These are phyloP conservation scores for Ceratina japonica DNA, from an alignment of 1,140 invertebrate species.

Conservation along the genomic window DNA sequence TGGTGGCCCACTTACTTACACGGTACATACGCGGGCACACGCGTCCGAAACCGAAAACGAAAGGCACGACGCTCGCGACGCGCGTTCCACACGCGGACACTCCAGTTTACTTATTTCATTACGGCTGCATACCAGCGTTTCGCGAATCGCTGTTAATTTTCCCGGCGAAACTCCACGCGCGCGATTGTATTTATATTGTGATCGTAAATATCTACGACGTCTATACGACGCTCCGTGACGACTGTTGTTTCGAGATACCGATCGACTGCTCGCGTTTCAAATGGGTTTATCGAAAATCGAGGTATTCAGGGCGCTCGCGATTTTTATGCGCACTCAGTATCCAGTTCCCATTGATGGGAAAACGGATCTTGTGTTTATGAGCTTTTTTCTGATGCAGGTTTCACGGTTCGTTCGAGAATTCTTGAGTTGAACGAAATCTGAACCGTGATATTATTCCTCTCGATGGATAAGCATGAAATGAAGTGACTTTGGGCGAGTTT, in stretches of 20 bases:
- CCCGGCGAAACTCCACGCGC: not conserved
- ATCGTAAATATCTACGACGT: no score
- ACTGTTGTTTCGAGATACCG: no score
- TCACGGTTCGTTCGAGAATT: no score
- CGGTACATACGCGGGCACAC: not conserved
- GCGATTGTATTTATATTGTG: not conserved
- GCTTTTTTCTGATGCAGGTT: not conserved
- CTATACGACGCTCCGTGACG: no score
- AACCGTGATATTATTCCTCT: not conserved
- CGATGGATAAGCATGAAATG: not conserved
- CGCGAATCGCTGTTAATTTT: not conserved
- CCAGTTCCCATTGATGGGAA: no score
- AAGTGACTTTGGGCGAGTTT: not conserved
- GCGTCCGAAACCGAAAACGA: conserved; percentile 57
- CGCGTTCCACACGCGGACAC: not conserved
- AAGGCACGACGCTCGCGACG: conserved; percentile 41
- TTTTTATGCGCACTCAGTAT: not conserved
- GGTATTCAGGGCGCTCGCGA: conserved; percentile 1
- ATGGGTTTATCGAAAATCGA: not conserved
- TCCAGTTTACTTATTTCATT: not conserved
- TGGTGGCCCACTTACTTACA: conserved; percentile 44
- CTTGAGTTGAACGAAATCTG: not conserved
- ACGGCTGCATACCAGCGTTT: not conserved
- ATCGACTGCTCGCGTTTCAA: not conserved
- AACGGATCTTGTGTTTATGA: not conserved